Base-by-base conservation (phyloP, 2,113 vertebrate genomes). In the Sinocyclocheilus grahami region DNA sequence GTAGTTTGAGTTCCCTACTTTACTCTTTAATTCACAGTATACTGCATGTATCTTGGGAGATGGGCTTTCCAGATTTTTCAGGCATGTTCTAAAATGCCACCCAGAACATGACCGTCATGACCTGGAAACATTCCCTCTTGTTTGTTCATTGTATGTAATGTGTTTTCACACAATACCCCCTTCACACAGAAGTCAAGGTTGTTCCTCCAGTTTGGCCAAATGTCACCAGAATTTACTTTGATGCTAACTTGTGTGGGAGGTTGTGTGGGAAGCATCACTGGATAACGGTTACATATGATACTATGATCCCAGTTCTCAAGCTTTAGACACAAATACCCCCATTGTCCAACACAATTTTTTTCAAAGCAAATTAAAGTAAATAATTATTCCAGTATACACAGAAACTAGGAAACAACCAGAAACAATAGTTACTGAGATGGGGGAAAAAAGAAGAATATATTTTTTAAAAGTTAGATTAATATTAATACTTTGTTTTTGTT, bases 101-200 rank as follows among this genome's bases (percentile, higher is more conserved):
- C 1, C 18, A 2, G 22, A 63, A 63, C 78, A 63, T 63, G 13
- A 14, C 60, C n/a, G 3, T 81, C 78, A 81, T 65, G 78, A 48
- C 60, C 78, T 46, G 22, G n/a, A 63, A 81, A 81, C 5, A 18
- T 48, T 81, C n/a, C 37, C 13, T 80, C 9, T 78, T 78, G 77
- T 79, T 13, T 24, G 39, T 5, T 48, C 2, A 48, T 24, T 74
- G 71, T 22, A 74, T 74, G 10, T 46, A n/a, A 74, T 74, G 37
- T 74, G 20, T 46, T 48, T 48, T 8, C 12, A 48, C n/a, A 48
- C 72, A 24, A 48, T 75, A 75, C 5, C 72, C 22, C 22, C 72
- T 48, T 75, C 72, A 48, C 39, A 75, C 5, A 24, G 5, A 75
- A 3, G 72, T 48, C 72, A 14, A n/a, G 5, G 42, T 24, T 75